Conservation (phyloP, 1,140 invertebrate genomes). For the Sycophila sp. region DNA sequence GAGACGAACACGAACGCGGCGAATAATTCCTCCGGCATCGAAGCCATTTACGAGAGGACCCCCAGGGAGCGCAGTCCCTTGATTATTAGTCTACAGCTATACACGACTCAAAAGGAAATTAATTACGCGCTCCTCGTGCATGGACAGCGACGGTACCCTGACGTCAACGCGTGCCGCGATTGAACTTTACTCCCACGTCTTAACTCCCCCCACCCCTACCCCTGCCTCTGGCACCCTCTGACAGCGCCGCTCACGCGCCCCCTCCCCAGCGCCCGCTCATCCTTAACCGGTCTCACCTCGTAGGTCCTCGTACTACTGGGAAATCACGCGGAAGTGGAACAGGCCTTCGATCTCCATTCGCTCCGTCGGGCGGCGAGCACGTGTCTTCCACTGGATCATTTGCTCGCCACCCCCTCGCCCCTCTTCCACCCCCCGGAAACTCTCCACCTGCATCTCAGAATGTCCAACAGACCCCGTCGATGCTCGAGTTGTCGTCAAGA, state of each 20-base stretch:
- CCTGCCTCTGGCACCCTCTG: neutral
- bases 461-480: too few relatives aligned
- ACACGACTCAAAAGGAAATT: constrained; percentile 3
- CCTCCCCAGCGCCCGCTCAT: neutral
- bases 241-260: neutral
- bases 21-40: too few relatives aligned
- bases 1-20: too few relatives aligned
- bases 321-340: constrained; percentile 27
- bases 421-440: neutral
- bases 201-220: neutral
- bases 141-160: neutral
- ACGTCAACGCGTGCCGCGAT: constrained; percentile 9
- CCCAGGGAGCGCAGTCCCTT: too few relatives aligned
- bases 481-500: constrained; percentile 42
- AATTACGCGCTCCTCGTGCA: neutral
- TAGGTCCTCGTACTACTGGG: constrained; percentile 13
- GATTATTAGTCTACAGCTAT: too few relatives aligned
- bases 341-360: constrained; percentile 25
- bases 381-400: constrained; percentile 16
- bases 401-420: neutral
- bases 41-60: too few relatives aligned
- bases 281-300: neutral
- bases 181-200: neutral
- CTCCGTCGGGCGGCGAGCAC: neutral
- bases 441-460: too few relatives aligned